Base-by-base conservation (phyloP, 2,888 invertebrate species). In the Artemia sinica region DNA sequence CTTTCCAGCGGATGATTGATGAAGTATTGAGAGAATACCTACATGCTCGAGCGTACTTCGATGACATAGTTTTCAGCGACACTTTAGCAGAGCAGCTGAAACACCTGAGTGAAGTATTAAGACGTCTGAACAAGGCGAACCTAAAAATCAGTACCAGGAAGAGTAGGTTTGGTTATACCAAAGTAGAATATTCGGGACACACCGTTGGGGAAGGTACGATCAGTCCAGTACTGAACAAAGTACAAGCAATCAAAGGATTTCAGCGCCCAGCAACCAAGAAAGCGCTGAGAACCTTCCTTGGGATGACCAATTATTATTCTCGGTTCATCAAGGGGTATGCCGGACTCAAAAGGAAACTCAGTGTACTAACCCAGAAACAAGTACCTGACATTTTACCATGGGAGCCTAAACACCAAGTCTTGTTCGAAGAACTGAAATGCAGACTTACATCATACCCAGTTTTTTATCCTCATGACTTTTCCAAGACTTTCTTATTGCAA, bases 191-290 rank as follows among this genome's bases (percentile, higher is more conserved):
- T n/a, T n/a, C n/a, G n/a, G n/a, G n/a, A n/a, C n/a, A n/a, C n/a
- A n/a, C n/a, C n/a, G n/a, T n/a, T n/a, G n/a, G n/a, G n/a, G n/a
- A n/a, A n/a, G n/a, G n/a, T n/a, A n/a, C n/a, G n/a, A n/a, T 52
- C 58, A 52, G 58, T 52, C 58, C 58, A 52, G 58, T 52, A 52
- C 58, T 52, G 13, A 52, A 52, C 58, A 52, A 52, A 58, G 58
- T 58, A 58, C 58, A 58, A 58, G 58, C 58, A 58, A 58, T 58
- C 58, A 7, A 58, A 58, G 58, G 8, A 58, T 58, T 58, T 58
- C 58, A 58, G 58, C 58, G 6, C 9, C 6, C 8, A 8, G 9
- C 6, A 14, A 58, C 58, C 6, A 58, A 58, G 58, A 58, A 58
- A 58, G 14, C 58, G 9, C 58, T 58, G 9, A 58, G 58, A 58